Base-by-base conservation (phyloP, 2,888 invertebrate species). In the Eupithecia pulchellata region DNA sequence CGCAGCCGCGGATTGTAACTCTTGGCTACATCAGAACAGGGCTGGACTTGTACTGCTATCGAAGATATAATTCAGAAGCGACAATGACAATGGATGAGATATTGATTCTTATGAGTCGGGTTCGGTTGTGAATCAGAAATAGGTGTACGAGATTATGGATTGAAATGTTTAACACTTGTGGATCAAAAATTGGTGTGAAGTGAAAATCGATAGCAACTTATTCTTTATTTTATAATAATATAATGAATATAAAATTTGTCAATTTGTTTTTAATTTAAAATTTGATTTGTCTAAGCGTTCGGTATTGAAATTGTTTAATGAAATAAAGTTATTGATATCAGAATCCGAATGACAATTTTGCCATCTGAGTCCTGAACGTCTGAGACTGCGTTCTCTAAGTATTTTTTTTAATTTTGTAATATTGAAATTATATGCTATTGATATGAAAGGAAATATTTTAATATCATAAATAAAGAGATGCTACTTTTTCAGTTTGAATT, bases 1-100 rank as follows among this genome's bases (percentile, higher is more conserved):
- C 85, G 82, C 87, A 79, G 81, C 82, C 88, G 85, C 86, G 83
- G 86, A 87, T 88, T 87, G 89, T 92, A 92, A 91, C 90, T 92
- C 91, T 90, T 84, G 81, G 78, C 81, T 82, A 86, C 85, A 86
- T 82, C 77, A 73, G 58, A 27, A 76, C 88, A 86, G 90, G 78
- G 84, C 66, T 68, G 84, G 66, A 89, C 72, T 88, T 66, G 73
- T 73, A 69, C 61, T 27, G 60, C 55, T 73, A 69, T 70, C 69
- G 64, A 73, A 64, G 52, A 65, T 64, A 73, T 73, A 69, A 73
- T 73, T 73, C 73, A 73, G 73, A 69, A 73, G 69, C 72, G 69
- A 73, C 69, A 69, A 20, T 68, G 55, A 67, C 29, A 67, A 64
- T 47, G 64, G 34, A 73, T 73, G 69, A 73, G 64, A 64, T 72